Evolutionary conservation across 2,888 invertebrate genomes (phyloP).

Genomic region (Dryococelus australis): DNA sequence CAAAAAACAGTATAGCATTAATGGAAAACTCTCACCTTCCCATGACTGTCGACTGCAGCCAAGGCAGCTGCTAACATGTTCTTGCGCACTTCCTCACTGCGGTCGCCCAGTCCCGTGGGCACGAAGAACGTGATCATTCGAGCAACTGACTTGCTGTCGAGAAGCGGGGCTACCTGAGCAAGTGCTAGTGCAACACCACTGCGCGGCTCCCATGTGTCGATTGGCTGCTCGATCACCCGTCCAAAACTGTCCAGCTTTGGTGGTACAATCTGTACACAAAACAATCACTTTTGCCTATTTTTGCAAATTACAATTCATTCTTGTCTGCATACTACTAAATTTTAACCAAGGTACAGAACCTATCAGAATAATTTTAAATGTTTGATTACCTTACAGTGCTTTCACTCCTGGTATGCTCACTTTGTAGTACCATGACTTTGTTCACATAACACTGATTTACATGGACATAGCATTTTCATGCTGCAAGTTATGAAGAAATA

Average conservation of each 20-base stretch:
- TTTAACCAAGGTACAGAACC: too few species aligned
- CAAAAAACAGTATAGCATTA: too few species aligned
- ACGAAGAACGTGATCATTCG: slow-evolving; percentile 84
- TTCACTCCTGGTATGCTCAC: too few species aligned
- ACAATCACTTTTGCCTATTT: background rate
- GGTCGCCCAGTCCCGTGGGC: slow-evolving; percentile 84
- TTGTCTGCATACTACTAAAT: too few species aligned
- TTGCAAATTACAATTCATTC: too few species aligned
- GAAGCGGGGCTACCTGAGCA: slow-evolving; percentile 77
- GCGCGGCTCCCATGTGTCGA: slow-evolving; percentile 91
- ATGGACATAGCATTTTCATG: too few species aligned
- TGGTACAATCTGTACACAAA: slow-evolving; percentile 71
- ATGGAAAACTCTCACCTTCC: slow-evolving; percentile 68
- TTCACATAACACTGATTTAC: too few species aligned
- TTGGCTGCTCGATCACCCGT: slow-evolving; percentile 80
- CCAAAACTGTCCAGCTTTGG: slow-evolving; percentile 92
- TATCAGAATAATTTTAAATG: too few species aligned
- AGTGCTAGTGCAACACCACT: slow-evolving; percentile 88
- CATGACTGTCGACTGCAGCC: slow-evolving; percentile 89
- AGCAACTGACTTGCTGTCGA: slow-evolving; percentile 73
- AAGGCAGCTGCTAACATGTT: slow-evolving; percentile 96
- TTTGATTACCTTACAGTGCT: too few species aligned
- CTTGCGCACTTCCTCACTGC: slow-evolving; percentile 74
- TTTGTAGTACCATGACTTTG: too few species aligned
- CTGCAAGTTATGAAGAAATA: too few species aligned